These are phyloP conservation scores for Colostygia pectinataria DNA, from an alignment of 2,888 invertebrate species.

Conservation along the genomic window DNA sequence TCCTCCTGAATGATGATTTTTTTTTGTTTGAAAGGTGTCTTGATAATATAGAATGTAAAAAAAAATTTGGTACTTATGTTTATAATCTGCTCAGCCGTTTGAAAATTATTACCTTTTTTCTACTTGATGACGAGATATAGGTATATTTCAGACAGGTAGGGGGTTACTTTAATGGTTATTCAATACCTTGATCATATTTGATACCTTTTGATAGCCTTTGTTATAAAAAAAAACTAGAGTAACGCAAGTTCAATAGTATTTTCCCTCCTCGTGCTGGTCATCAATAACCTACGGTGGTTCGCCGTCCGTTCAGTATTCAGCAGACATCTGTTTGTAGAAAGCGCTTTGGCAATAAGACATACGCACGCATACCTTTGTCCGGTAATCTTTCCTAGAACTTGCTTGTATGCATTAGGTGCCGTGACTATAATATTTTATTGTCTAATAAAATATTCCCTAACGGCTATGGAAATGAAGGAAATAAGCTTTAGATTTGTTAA, in stretches of 20 bases:
- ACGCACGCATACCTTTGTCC: conserved; percentile 74
- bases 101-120: too few relatives aligned
- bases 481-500: conserved; percentile 28
- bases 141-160: too few relatives aligned
- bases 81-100: too few relatives aligned
- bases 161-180: too few relatives aligned
- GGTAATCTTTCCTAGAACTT: conserved; percentile 79
- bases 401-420: conserved; percentile 67
- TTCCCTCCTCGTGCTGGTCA: conserved; percentile 30
- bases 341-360: conserved; percentile 78
- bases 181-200: too few relatives aligned
- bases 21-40: too few relatives aligned
- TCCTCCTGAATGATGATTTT: too few relatives aligned
- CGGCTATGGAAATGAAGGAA: conserved; percentile 31
- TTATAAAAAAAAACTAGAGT: background rate
- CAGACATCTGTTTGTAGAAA: conserved; percentile 74
- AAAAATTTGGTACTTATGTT: too few relatives aligned
- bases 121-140: too few relatives aligned
- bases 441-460: conserved; percentile 33
- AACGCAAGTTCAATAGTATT: conserved; percentile 1
- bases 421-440: conserved; percentile 62
- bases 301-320: conserved; percentile 64
- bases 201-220: too few relatives aligned
- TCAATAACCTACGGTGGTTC: conserved; percentile 48
- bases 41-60: too few relatives aligned